These are phyloP conservation scores for Synaphobranchus kaupii DNA, from an alignment of 2,797 vertebrate genomes.

Conservation along the genomic window DNA sequence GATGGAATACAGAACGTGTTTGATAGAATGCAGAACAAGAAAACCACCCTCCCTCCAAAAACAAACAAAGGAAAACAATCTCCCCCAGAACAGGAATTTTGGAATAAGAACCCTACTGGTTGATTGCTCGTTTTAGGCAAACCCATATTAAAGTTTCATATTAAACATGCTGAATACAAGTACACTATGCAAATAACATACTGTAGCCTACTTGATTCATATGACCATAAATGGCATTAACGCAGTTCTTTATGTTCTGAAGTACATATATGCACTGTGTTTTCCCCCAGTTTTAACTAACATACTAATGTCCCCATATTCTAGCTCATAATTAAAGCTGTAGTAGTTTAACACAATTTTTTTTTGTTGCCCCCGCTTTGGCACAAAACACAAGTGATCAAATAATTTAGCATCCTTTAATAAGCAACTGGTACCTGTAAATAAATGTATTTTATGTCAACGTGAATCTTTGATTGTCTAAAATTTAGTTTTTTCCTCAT, in stretches of 20 bases:
- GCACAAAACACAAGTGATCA: slow-evolving; percentile 21
- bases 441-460: slow-evolving; percentile 55
- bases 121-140: not conserved
- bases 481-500: slow-evolving; percentile 36
- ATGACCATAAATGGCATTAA: not conserved
- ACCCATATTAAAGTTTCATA: not conserved
- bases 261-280: not conserved
- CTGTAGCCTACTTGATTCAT: not conserved
- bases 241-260: not conserved
- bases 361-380: slow-evolving; percentile 15
- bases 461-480: slow-evolving; percentile 38
- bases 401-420: slow-evolving; percentile 41
- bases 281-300: not conserved
- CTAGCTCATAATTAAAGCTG: not conserved
- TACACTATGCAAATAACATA: not conserved
- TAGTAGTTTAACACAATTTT: not conserved
- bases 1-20: not conserved
- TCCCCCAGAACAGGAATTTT: not conserved
- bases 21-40: too few relatives aligned
- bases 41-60: not conserved
- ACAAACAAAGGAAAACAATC: not conserved
- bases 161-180: not conserved
- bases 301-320: not conserved
- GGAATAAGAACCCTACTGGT: too few relatives aligned
- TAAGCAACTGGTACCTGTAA: slow-evolving; percentile 38